These are phyloP conservation scores for Andricus grossulariae DNA, from an alignment of 1,140 invertebrate species.

Conservation along the genomic window DNA sequence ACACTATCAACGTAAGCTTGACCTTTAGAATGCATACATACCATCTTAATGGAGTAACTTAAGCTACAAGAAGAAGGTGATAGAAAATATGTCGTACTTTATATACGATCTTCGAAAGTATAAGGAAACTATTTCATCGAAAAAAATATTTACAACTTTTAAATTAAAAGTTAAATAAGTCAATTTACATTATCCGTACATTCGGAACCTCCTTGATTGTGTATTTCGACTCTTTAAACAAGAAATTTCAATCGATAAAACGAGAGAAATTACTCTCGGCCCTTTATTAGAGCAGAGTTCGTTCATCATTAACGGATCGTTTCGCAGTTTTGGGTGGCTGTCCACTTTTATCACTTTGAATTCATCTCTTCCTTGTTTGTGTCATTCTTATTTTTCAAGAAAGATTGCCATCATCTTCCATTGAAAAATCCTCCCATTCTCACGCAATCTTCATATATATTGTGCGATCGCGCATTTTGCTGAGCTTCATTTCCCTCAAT, in stretches of 20 bases:
- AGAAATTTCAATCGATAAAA: no score
- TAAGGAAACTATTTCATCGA: background rate
- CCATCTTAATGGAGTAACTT: no score
- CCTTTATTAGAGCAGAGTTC: no score
- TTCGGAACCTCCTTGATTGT: no score
- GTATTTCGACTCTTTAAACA: no score
- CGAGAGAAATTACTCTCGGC: no score
- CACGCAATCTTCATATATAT: constrained; percentile 76
- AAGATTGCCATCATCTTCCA: constrained; percentile 16
- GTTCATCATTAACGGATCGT: no score
- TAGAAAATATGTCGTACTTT: background rate
- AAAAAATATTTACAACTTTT: constrained; percentile 5
- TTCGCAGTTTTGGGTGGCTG: no score
- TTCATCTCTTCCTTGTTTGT: no score
- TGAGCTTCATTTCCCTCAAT: constrained; percentile 77
- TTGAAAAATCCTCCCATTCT: constrained; percentile 54
- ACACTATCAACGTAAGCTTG: background rate
- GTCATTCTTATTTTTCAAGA: background rate
- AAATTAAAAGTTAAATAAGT: constrained; percentile 27
- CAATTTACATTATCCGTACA: background rate
- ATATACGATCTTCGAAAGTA: background rate
- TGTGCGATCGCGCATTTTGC: constrained; percentile 77
- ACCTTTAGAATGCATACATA: background rate
- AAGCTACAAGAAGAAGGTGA: no score
- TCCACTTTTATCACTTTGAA: no score